These are phyloP conservation scores for Jaculus jaculus DNA, from an alignment of 2,113 vertebrate species.

Conservation along the genomic window DNA sequence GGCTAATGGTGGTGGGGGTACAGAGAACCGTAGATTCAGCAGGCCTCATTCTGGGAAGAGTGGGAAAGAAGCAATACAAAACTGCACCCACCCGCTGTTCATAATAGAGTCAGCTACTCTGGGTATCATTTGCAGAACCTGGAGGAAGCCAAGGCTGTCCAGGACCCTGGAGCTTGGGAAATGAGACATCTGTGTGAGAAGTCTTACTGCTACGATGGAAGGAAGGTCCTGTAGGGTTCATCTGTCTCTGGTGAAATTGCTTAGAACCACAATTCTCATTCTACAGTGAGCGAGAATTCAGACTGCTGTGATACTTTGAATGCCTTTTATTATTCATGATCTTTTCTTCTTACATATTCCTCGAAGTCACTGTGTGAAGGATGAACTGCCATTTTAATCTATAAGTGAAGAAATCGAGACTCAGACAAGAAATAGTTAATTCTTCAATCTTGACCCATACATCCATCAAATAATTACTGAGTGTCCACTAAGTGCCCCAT, in stretches of 20 bases:
- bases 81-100: constrained; percentile 46
- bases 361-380: background rate
- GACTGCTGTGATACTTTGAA: background rate
- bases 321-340: constrained; percentile 8
- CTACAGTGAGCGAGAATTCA: constrained; percentile 17
- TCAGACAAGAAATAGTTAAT: background rate
- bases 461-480: background rate
- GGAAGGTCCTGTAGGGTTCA: constrained; percentile 29
- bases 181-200: constrained; percentile 65
- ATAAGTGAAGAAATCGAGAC: constrained; percentile 33
- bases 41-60: constrained; percentile 60
- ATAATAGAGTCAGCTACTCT: constrained; percentile 69
- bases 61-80: constrained; percentile 72
- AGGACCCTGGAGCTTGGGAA: constrained; percentile 65
- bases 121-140: constrained; percentile 66
- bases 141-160: constrained; percentile 74
- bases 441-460: background rate
- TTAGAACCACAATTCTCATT: constrained; percentile 14
- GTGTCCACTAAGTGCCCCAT: background rate
- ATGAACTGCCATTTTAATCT: background rate
- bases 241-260: constrained; percentile 24
- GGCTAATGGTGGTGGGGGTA: constrained; percentile 81
- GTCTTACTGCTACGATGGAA: constrained; percentile 15
- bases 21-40: constrained; percentile 78
- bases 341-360: constrained; percentile 39